Base-by-base conservation (phyloP, 1,140 invertebrate genomes). In the Cherax quadricarinatus region DNA sequence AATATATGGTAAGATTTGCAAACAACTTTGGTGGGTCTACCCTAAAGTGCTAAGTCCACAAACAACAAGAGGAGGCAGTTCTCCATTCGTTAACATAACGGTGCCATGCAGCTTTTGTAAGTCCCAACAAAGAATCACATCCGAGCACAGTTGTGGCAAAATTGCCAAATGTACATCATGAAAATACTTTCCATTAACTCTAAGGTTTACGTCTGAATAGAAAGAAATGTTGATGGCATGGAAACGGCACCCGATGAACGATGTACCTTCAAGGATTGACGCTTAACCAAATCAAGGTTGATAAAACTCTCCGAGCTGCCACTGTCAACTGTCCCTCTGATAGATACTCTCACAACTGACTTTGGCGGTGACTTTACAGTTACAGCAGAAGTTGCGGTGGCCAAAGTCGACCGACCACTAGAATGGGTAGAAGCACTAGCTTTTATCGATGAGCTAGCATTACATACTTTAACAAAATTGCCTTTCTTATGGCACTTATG, bases 161-260 rank as follows among this genome's bases (percentile, higher is more conserved):
- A 89, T n/a, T 83, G 14, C n/a, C n/a, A n/a, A n/a, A n/a, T n/a
- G n/a, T n/a, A n/a, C n/a, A n/a, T n/a, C n/a, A n/a, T n/a, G n/a
- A 85, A 82, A 82, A 14, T 89, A 24, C 48, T 60, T 41, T 14
- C 88, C 88, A 85, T 82, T 53, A 10, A 89, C 88, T 24, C 24
- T 89, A 70, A 89, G 49, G 51, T 89, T n/a, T 7, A 89, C 88
- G 70, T 88, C 57, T 30, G 49, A 57, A 70, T 30, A 83, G 87
- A 79, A 70, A 79, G 73, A 21, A 24, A 82, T 5, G 88, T 89
- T 2, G 88, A 82, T 89, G 88, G 78, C 88, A 89, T 82, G 24
- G 88, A 82, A 62, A 91, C 57, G 4, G 66, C n/a, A 91, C 82
- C 51, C 18, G 14, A 21, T 84, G 81, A 85, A 10, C 73, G 57